Base-by-base conservation (phyloP, 2,888 invertebrate species). In the Synanthedon formicaeformis region DNA sequence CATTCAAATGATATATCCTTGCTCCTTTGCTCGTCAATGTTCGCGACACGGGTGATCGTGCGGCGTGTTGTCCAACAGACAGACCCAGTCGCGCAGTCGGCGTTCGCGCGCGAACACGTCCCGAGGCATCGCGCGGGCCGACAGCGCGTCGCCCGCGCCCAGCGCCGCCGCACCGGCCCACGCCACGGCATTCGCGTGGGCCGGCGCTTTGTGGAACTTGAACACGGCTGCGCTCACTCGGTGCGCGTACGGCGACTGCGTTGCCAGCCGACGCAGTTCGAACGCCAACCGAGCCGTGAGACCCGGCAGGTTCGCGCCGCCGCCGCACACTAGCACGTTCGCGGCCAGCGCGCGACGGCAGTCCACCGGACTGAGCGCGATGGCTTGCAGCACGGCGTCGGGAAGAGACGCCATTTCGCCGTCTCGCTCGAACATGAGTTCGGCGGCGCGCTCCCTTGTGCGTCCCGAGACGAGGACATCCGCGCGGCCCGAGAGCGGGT, bases 291-390 rank as follows among this genome's bases (percentile, higher is more conserved):
- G 90, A 18, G 94, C 90, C 66, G 91, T 89, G 64, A 99, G 92
- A 0, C 98, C 98, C 53, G 93, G 92, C 59, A 94, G 84, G 90
- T 94, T 93, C 0, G 93, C 89, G 2, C 94, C 93, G 11, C 99
- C 99, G 41, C 98, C 99, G 53, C 94, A 91, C 16, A 98, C 81
- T 53, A 98, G 85, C 60, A 98, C 91, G 79, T 95, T 96, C 73
- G 92, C 93, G 0, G 96, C 93, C 48, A 99, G 85, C 51, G 88
- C 87, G 53, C 90, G 89, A 12, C 97, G 90, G 56, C 92, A 90
- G 86, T 98, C 97, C 23, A 96, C 88, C 0, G 96, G 94, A 62
- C 96, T 94, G 90, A 93, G 73, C 23, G 16, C 18, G 55, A 97
- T 91, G 52, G 95, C 90, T 77, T 97, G 94, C 55, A 98, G 82